These are phyloP conservation scores for Parauchenoglanis punctatus DNA, from an alignment of 2,797 vertebrate species.

Conservation along the genomic window DNA sequence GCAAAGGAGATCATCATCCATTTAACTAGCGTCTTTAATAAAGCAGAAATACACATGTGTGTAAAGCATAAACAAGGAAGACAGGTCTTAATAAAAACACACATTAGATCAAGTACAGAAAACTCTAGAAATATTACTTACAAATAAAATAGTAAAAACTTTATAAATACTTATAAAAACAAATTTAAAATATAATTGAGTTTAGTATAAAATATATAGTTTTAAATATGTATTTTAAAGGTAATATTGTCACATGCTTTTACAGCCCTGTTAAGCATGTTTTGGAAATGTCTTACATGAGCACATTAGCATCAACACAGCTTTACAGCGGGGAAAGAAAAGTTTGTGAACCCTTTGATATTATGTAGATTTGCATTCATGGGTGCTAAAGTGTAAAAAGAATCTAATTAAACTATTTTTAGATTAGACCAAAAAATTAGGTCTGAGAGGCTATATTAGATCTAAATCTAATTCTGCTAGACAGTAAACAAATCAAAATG, in stretches of 20 bases:
- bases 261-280: constrained; percentile 42
- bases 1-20: neutral
- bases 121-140: neutral
- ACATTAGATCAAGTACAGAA: neutral
- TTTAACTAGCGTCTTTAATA: neutral
- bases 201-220: neutral
- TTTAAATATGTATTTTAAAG: constrained; percentile 12
- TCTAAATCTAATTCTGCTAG: neutral
- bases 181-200: neutral
- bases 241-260: constrained; percentile 44
- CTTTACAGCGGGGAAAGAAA: neutral
- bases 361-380: neutral
- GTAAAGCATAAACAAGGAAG: neutral
- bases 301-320: neutral
- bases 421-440: too few relatives aligned
- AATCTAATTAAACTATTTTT: neutral
- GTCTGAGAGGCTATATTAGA: neutral
- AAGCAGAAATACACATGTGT: neutral
- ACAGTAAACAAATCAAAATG: neutral
- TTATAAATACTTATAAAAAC: neutral
- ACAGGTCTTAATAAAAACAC: neutral
- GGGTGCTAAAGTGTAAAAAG: neutral
- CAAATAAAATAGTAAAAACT: neutral
- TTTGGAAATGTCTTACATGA: constrained; percentile 20
- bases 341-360: neutral